These are phyloP conservation scores for Apeira syringaria DNA, from an alignment of 2,888 invertebrate species.

Conservation along the genomic window DNA sequence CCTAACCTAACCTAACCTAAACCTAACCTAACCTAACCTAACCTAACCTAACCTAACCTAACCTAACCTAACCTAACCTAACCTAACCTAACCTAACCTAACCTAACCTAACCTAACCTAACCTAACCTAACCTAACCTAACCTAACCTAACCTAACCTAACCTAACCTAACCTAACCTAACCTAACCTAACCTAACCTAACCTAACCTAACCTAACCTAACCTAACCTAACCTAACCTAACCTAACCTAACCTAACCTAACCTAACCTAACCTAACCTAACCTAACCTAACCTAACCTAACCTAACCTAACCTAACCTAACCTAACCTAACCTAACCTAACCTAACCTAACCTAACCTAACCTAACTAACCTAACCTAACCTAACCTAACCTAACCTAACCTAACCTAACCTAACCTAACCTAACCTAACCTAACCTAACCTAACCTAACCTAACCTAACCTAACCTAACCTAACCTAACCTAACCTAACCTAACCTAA, in stretches of 20 bases:
- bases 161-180: slow-evolving; percentile 9
- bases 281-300: slow-evolving; percentile 20
- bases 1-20: slow-evolving; percentile 12
- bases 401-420: slow-evolving; percentile 32
- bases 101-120: slow-evolving; percentile 15
- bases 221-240: slow-evolving; percentile 19
- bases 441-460: slow-evolving; percentile 29
- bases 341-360: slow-evolving; percentile 25
- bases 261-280: slow-evolving; percentile 16
- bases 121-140: slow-evolving; percentile 11
- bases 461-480: slow-evolving; percentile 22
- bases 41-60: slow-evolving; percentile 9
- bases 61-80: slow-evolving; percentile 19
- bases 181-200: slow-evolving; percentile 19
- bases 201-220: slow-evolving; percentile 21
- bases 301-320: slow-evolving; percentile 28
- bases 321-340: slow-evolving; percentile 30
- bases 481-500: slow-evolving; percentile 31
- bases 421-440: slow-evolving; percentile 30
- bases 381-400: slow-evolving; percentile 31
- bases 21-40: slow-evolving; percentile 1
- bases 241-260: slow-evolving; percentile 14
- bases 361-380: slow-evolving; percentile 15
- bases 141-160: slow-evolving; percentile 11
- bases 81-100: slow-evolving; percentile 12